Percentiles rank a stretch among this genome's conserved stretches.
These are phyloP conservation scores for Cheilosia pagana DNA, from an alignment of 2,888 invertebrate species.

Conservation along the genomic window DNA sequence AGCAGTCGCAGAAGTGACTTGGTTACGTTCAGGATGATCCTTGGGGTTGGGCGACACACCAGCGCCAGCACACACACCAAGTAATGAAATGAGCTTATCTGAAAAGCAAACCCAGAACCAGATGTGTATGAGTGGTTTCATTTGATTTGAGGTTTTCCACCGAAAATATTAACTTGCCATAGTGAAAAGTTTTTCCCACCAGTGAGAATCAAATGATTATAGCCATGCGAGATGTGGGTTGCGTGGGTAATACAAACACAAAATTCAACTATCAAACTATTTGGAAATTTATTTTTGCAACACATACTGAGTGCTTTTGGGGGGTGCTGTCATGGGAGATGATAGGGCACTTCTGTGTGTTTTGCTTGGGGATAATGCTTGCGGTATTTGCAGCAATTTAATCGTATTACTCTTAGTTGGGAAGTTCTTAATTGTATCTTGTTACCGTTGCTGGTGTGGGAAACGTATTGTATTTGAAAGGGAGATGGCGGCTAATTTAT, in stretches of 20 bases:
- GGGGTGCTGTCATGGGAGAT: neutral
- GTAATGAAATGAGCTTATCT: conserved; percentile 51
- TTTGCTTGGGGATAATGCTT: neutral
- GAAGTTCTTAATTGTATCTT: conserved; percentile 9
- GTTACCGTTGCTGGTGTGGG: neutral
- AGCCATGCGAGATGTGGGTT: conserved; percentile 29
- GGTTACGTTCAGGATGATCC: conserved; percentile 38
- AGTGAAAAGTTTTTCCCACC: conserved; percentile 42
- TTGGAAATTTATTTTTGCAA: conserved; percentile 40
- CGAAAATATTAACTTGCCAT: conserved; percentile 63
- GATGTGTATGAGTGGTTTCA: conserved; percentile 62
- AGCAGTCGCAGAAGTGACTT: conserved; percentile 42
- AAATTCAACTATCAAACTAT: conserved; percentile 40
- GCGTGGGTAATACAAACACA: neutral
- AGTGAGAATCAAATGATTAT: conserved; percentile 35
- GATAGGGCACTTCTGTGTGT: neutral
- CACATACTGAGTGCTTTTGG: neutral
- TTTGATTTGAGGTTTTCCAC: conserved; percentile 65
- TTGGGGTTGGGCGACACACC: conserved; percentile 7
- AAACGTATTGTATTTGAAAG: neutral
- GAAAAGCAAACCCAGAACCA: conserved; percentile 67
- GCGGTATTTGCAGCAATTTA: neutral
- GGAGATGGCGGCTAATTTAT: too few relatives aligned
- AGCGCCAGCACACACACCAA: neutral
- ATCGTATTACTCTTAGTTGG: conserved; percentile 1